Base-by-base conservation (phyloP, 2,113 vertebrate species). In the Xiphias gladius region DNA sequence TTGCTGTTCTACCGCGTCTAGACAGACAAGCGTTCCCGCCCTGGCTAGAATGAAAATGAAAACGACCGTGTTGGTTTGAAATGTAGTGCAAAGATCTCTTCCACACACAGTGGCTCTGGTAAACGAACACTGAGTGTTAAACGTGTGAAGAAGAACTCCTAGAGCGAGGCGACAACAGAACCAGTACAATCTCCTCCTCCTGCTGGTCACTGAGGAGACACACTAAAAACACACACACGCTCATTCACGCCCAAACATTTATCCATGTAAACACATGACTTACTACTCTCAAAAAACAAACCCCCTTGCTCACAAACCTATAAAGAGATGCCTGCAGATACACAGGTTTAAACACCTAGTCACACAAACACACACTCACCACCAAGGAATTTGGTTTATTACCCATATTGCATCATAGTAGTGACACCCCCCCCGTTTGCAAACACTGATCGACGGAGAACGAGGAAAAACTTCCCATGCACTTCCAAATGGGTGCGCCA, bases 311-410 rank as follows among this genome's bases (percentile, higher is more conserved):
- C 37, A 32, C 3, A 16, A n/a, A 37, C 71, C 7, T 2, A 61
- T 10, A 61, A 32, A 22, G 32, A 28, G 4, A 32, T 3, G 7
- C 65, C 50, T 67, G 54, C 19, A 30, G 32, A 61, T 20, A 22
- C 13, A 64, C 75, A 73, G 8, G 55, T 82, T 16, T 26, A 5
- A 77, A 71, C 78, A 58, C 67, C 58, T 6, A 35, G 32, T 43
- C 65, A 63, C 0, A 32, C 48, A 73, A 12, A 52, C 50, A 39
- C 62, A 79, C 80, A 85, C 66, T 77, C 78, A 83, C 17, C 30
- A 10, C 2, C 1, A 30, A 91, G 71, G 84, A 76, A 89, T 89
- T 50, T 73, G 28, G 58, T 48, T 65, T 46, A 59, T 67, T 81
- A 66, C 65, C 22, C 43, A 65, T 26, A 70, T 77, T 89, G 78